These are phyloP conservation scores for Heteropelma amictum DNA, from an alignment of 2,888 invertebrate species.

Conservation along the genomic window DNA sequence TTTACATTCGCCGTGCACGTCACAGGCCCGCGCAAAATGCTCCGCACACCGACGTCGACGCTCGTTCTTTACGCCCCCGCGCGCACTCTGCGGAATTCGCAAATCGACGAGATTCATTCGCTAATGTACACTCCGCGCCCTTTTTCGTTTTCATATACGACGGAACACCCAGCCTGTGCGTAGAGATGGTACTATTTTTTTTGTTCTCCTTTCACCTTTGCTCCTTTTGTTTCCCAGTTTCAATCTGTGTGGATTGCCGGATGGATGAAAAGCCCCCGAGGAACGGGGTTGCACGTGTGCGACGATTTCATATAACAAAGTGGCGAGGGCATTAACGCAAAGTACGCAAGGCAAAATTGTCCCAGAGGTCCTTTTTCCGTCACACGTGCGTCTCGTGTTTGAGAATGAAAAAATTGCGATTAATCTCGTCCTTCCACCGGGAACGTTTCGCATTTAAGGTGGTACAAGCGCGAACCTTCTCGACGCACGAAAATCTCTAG, in stretches of 20 bases:
- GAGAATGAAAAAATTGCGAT: too few species aligned
- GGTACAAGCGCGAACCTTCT: too few species aligned
- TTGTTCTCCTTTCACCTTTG: not conserved
- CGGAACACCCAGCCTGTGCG: not conserved
- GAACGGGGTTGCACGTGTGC: constrained; percentile 10
- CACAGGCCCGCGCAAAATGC: not conserved
- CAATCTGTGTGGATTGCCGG: constrained; percentile 11
- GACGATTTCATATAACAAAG: constrained; percentile 46
- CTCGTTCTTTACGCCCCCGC: constrained; percentile 12
- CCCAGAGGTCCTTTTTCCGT: not conserved
- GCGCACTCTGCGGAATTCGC: not conserved
- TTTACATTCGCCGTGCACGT: not conserved
- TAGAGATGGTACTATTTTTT: not conserved
- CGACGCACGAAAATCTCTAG: too few species aligned
- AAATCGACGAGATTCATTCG: constrained; percentile 46
- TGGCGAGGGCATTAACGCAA: constrained; percentile 17
- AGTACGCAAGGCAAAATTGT: not conserved
- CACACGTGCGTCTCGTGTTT: not conserved
- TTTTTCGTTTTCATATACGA: constrained; percentile 8
- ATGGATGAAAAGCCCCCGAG: constrained; percentile 31
- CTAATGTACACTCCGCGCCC: constrained; percentile 44
- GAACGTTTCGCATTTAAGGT: too few species aligned
- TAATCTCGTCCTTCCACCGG: too few species aligned
- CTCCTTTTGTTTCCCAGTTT: constrained; percentile 16
- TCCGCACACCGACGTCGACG: not conserved